phyloP scores from a whole-genome alignment of 2,113 vertebrate species.

The Grammomys surdaster region DNA sequence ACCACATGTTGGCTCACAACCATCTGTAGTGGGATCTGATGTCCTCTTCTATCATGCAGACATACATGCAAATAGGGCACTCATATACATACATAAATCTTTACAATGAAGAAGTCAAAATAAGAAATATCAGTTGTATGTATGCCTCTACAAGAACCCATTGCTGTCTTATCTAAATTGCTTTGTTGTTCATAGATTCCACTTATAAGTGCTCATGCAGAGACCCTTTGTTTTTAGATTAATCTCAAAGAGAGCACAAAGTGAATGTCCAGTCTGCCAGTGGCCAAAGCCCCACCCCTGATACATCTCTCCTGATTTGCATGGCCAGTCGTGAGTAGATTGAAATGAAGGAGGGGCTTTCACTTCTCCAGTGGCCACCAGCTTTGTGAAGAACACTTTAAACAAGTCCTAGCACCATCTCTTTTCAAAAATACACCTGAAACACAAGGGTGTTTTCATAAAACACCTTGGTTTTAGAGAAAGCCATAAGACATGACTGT shows the following conservation, averaged over 20 bases:
- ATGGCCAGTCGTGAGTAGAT: background rate
- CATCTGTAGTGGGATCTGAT: background rate
- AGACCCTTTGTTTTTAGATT: conserved; percentile 57
- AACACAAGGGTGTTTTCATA: background rate
- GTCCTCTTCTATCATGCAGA: background rate
- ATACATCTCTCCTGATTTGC: conserved; percentile 43
- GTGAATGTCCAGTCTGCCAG: background rate
- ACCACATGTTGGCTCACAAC: background rate
- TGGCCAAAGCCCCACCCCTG: conserved; percentile 15
- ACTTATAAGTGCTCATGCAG: background rate
- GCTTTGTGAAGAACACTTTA: conserved; percentile 28
- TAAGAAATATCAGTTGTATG: conserved; percentile 19
- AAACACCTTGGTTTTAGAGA: background rate
- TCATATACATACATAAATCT: background rate
- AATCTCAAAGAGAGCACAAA: conserved; percentile 23
- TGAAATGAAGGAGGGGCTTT: background rate
- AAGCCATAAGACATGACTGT: conserved; percentile 33
- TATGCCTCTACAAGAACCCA: background rate
- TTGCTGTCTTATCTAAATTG: conserved; percentile 25
- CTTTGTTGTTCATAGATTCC: conserved; percentile 19
- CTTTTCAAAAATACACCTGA: conserved; percentile 53
- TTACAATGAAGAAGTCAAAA: conserved; percentile 23
- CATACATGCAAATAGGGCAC: background rate
- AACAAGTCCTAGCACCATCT: background rate
- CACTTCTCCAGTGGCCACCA: background rate